Base-by-base conservation (phyloP, 2,797 vertebrate species). In the Chloroceryle inda region DNA sequence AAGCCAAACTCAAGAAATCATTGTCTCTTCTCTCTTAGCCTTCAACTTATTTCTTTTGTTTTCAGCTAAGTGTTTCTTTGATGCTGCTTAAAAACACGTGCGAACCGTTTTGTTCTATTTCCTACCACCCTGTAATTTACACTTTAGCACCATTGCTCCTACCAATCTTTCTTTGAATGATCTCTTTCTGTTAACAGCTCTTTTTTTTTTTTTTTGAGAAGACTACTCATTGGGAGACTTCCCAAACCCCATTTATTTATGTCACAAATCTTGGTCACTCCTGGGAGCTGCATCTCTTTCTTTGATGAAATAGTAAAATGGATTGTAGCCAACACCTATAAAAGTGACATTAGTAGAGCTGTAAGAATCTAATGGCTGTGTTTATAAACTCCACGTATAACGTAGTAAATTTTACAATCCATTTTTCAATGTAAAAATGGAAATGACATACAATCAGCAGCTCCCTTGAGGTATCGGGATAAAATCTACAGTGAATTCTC, bases 321-420 rank as follows among this genome's bases (percentile, higher is more conserved):
- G 96, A 96, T 78, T 88, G 52, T 83, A 92, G 96, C 97, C 97
- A 97, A 91, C 40, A 74, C 72, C 96, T 95, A 95, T 97, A 97
- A 97, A 97, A 96, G 77, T 85, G 83, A 94, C 91, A 97, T 97
- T 96, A 97, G 96, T 96, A 92, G 90, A 92, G 95, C 63, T 95
- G 91, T 96, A 96, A 97, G 95, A 92, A 59, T 79, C 94, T 97
- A 97, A 97, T 96, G 92, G 88, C 91, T 90, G 62, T 11, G 90
- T 95, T 82, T 94, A 96, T 97, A 91, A 97, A 89, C 7, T 72
- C 88, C 58, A 62, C 1, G 6, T 93, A 92, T 92, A 84, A 87
- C 40, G 68, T 79, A 93, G 94, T 96, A 96, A 96, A 97, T 93
- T 96, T 97, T 97, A 96, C 95, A 97, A 75, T 97, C 91, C 92